Evolutionary conservation across 2,797 vertebrate genomes (phyloP), one percentile per base, ranked within the genome.

Genomic region (Parauchenoglanis ngamensis): DNA sequence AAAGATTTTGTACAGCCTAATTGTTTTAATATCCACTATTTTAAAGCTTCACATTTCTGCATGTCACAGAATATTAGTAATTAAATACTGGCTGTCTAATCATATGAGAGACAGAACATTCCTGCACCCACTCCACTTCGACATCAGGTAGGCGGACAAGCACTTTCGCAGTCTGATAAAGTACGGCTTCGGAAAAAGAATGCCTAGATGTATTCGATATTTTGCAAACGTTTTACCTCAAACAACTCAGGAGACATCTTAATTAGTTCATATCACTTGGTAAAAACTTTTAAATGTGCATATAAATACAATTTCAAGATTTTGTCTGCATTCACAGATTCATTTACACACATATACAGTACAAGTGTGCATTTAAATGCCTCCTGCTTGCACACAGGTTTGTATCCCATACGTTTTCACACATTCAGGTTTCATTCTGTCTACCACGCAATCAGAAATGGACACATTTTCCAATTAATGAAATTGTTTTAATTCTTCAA

Each of bases 11-110:
- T 77, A 67, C 57, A 49, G 57, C 8, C 44, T 76, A 77, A 78
- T 67, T 77, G 84, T 65, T 82, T 65, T 49, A 85, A 63, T 85
- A 28, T 85, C 56, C 57, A 35, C 40, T 21, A 86, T 77, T 57
- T 85, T 52, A 67, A 79, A 88, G 59, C 78, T 73, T 85, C n/a
- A 46, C 31, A 86, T 54, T 82, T 77, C 21, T 86, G 49, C 54
- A 78, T 78, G 78, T 72, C 21, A 86, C 70, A 54, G 54, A 72
- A 84, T 86, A 88, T 86, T 70, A 88, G 80, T 83, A 85, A 88
- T 86, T 77, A 78, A 68, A 84, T 84, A 44, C 49, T 0, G 23
- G 63, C 54, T 88, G 73, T 86, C 63, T 70, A 83, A 86, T 88
- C 77, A 83, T 88, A 70, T 70, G 72, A 86, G 28, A 85, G 35